These are phyloP conservation scores for Labeo rohita DNA, from an alignment of 2,113 vertebrate species.

Conservation along the genomic window DNA sequence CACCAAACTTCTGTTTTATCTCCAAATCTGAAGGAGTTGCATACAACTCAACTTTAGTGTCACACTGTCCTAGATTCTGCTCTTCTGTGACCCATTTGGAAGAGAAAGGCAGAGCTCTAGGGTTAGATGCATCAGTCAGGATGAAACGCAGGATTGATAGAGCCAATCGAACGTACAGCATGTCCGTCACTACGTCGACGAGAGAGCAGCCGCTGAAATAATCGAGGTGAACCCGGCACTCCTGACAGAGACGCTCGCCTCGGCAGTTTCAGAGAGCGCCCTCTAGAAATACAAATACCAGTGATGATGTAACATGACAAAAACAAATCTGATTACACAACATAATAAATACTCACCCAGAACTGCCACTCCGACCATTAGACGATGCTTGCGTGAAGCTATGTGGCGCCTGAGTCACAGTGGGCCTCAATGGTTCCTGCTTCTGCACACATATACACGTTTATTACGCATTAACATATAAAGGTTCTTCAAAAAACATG, in stretches of 20 bases:
- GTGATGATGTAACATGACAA: background rate
- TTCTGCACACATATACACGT: background rate
- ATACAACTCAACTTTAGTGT: background rate
- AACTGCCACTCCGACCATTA: background rate
- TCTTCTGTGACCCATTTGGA: background rate
- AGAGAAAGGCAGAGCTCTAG: background rate
- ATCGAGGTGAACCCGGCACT: constrained; percentile 21
- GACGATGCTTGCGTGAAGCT: background rate
- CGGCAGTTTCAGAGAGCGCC: background rate
- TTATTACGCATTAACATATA: too few relatives aligned
- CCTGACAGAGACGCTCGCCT: constrained; percentile 25
- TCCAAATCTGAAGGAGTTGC: background rate
- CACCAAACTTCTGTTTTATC: background rate
- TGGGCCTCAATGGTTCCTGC: background rate
- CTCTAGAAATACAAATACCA: background rate
- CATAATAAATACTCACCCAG: background rate
- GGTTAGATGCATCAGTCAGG: constrained; percentile 19
- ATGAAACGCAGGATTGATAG: constrained; percentile 9
- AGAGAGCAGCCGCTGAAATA: constrained; percentile 6
- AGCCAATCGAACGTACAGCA: background rate
- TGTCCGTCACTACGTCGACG: constrained; percentile 32
- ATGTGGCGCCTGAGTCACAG: background rate
- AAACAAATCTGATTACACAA: background rate
- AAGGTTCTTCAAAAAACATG: background rate
- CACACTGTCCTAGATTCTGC: background rate